Evolutionary conservation across 2,888 invertebrate genomes (phyloP).

Genomic region (Ochropacha duplaris): DNA sequence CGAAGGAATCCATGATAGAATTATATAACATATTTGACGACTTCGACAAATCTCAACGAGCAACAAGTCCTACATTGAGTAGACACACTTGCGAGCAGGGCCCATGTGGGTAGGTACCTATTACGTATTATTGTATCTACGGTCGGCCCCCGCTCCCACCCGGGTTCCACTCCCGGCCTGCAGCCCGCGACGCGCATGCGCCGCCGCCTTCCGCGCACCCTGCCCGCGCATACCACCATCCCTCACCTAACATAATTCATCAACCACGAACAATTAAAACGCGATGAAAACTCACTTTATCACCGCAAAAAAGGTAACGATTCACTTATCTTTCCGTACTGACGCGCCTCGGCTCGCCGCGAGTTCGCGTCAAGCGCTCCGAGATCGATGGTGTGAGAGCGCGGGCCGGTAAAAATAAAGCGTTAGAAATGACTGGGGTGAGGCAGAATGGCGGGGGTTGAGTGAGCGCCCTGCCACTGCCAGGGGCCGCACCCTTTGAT

Average conservation of each 20-base stretch:
- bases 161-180: not conserved
- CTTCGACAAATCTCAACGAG: too few relatives aligned
- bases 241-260: slow-evolving; percentile 61
- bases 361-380: slow-evolving; percentile 29
- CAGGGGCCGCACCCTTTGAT: slow-evolving; percentile 68
- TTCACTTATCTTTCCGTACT: slow-evolving; percentile 28
- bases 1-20: too few relatives aligned
- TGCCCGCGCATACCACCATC: slow-evolving; percentile 59
- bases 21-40: too few relatives aligned
- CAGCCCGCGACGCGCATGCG: slow-evolving; percentile 17
- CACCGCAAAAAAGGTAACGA: slow-evolving; percentile 59
- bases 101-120: not conserved
- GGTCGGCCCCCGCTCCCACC: not conserved
- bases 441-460: slow-evolving; percentile 81
- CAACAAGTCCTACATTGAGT: not conserved
- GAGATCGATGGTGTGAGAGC: slow-evolving; percentile 71
- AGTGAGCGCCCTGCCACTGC: slow-evolving; percentile 67
- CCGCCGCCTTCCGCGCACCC: slow-evolving; percentile 53
- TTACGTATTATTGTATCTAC: not conserved
- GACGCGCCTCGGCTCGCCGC: slow-evolving; percentile 16
- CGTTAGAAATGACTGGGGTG: slow-evolving; percentile 76
- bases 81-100: not conserved
- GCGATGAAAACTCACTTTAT: slow-evolving; percentile 57
- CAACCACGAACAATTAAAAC: slow-evolving; percentile 62
- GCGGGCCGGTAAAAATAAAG: slow-evolving; percentile 80